Conservation (phyloP, 2,888 invertebrate species). For the Eristalis tenax region DNA sequence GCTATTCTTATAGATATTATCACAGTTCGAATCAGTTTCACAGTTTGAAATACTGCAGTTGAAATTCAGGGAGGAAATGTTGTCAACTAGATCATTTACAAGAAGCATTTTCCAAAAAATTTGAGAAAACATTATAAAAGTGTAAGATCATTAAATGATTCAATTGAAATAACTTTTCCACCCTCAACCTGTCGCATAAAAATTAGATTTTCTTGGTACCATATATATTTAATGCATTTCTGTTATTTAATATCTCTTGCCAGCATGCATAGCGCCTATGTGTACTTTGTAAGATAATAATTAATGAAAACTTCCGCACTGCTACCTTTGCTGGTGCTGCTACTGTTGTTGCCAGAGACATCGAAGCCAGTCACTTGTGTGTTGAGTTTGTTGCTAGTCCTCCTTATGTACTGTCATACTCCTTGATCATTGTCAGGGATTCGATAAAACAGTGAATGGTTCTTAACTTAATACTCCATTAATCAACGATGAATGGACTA, state of each 20-base stretch:
- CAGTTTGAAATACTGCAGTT: no score
- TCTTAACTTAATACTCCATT: no score
- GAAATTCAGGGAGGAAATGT: not conserved
- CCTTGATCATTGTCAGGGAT: no score
- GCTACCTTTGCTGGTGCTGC: not conserved
- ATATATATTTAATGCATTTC: conserved; percentile 2
- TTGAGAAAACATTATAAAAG: not conserved
- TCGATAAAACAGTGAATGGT: no score
- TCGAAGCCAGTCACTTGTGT: no score
- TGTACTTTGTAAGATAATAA: not conserved
- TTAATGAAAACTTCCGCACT: not conserved
- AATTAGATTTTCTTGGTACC: conserved; percentile 10
- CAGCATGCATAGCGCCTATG: conserved; percentile 1
- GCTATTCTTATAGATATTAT: no score
- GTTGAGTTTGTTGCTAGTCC: not conserved
- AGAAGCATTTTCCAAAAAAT: not conserved
- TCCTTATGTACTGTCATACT: no score
- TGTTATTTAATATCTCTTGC: not conserved
- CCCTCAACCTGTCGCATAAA: conserved; percentile 1
- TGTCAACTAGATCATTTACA: not conserved
- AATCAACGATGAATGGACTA: no score
- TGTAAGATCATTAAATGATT: conserved; percentile 14
- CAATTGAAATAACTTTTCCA: conserved; percentile 12
- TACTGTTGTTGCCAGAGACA: not conserved
- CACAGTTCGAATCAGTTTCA: not conserved